These are phyloP conservation scores for Nemopilema nomurai DNA, from an alignment of 30 jellyfish, hydroid and myxozoan genomes.

Conservation along the genomic window DNA sequence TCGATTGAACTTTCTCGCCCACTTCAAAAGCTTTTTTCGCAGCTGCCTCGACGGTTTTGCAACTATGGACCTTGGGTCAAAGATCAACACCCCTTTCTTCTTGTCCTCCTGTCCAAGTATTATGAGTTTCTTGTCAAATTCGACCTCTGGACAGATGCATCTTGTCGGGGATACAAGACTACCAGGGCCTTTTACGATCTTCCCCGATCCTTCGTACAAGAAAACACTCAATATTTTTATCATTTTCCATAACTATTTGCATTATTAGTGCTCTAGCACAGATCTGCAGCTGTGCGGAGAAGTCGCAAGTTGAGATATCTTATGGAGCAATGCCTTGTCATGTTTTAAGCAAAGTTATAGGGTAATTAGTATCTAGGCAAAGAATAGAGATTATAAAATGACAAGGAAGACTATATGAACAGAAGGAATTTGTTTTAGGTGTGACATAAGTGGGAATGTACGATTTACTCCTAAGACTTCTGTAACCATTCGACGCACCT, in stretches of 20 bases:
- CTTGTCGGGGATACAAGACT: conserved; percentile 48
- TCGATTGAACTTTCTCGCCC: conserved; percentile 41
- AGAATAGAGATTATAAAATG: too few species aligned
- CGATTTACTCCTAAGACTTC: too few species aligned
- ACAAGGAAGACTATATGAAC: too few species aligned
- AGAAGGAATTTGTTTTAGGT: too few species aligned
- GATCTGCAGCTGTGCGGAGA: too few species aligned
- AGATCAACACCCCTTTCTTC: conserved; percentile 21
- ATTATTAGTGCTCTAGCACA: neutral
- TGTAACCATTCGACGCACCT: too few species aligned
- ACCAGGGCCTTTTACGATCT: conserved; percentile 40
- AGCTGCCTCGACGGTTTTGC: neutral
- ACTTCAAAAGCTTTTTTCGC: conserved; percentile 33
- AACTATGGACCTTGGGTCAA: conserved; percentile 26
- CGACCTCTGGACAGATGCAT: conserved; percentile 84
- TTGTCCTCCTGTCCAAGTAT: conserved; percentile 75
- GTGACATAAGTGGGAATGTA: too few species aligned
- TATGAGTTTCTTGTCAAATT: conserved; percentile 67
- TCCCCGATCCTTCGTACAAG: conserved; percentile 48
- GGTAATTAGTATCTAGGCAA: too few species aligned
- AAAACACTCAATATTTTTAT: too few species aligned
- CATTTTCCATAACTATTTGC: neutral
- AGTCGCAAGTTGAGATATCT: too few species aligned
- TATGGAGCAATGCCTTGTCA: too few species aligned
- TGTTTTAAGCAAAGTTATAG: too few species aligned